These are phyloP conservation scores for Timema podura DNA, from an alignment of 2,888 invertebrate genomes.

Conservation along the genomic window DNA sequence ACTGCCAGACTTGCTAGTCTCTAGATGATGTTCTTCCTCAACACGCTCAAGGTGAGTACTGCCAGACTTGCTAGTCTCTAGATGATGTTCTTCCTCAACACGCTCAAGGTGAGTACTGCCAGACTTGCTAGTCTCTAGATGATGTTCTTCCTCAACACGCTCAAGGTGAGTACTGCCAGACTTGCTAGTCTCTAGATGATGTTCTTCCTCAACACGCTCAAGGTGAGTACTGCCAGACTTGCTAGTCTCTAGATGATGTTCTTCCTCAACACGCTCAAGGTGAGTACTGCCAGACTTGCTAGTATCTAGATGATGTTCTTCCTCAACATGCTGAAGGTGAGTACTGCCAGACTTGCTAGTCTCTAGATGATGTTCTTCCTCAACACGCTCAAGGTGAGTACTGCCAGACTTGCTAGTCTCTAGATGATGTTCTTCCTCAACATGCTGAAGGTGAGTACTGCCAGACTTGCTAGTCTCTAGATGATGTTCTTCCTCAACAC, in stretches of 20 bases:
- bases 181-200: no score
- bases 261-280: constrained; percentile 70
- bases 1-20: no score
- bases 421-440: constrained; percentile 83
- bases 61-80: no score
- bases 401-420: no score
- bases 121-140: no score
- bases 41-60: constrained; percentile 56
- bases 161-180: constrained; percentile 44
- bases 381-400: constrained; percentile 59
- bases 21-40: constrained; percentile 80
- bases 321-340: constrained; percentile 64
- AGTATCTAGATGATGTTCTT: no score
- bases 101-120: constrained; percentile 50
- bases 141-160: constrained; percentile 78
- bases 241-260: no score
- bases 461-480: no score
- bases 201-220: constrained; percentile 76
- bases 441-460: constrained; percentile 52
- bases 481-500: constrained; percentile 81
- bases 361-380: constrained; percentile 83
- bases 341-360: background rate
- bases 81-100: constrained; percentile 80
- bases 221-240: constrained; percentile 36
- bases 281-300: constrained; percentile 30